Evolutionary conservation across 2,888 invertebrate genomes (phyloP), one percentile per base, ranked within the genome.

Genomic region (Sipha maydis): DNA sequence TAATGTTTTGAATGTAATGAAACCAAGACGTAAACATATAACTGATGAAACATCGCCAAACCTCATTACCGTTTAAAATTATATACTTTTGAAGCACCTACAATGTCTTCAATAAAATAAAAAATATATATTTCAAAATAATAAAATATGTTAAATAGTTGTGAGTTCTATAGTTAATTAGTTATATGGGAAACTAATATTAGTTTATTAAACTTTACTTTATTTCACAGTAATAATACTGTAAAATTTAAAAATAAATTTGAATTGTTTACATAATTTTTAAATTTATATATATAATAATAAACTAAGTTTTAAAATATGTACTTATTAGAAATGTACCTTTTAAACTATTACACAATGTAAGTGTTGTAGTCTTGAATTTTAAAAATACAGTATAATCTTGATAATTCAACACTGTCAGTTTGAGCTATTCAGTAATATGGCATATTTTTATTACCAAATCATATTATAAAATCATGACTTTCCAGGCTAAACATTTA

Each of bases 1-100:
- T 5, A 88, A 88, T 11, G 80, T 88, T 41, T 82, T 88, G 31
- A 88, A 80, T 88, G 80, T 88, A 3, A 88, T 88, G 48, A 88
- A 88, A 82, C 88, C 88, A 67, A 71, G 80, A 3, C 88, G 88
- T 38, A 88, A 88, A 21, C 88, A 82, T 61, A 48, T 31, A 76
- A 38, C 14, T 38, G 79, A 86, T 61, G 86, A 79, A 73, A 73
- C 38, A 14, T 41, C 78, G 71, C 86, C 78, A 38, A 86, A 78
- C 7, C 73, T 80, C 56, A 73, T 86, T 8, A 79, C 79, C 56
- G 86, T 86, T 73, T 86, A 28, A 67, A 73, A 48, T 61, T 34
- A 79, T 31, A 25, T 31, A 34, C 61, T 34, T 61, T 11, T 14
- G 41, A 71, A 48, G 14, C 48, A 14, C 14, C 14, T 48, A 14